Evolutionary conservation across 92 coral and sea anemone genomes (phyloP), one percentile per base, ranked within the genome.

Genomic region (Pocillopora meandrina): DNA sequence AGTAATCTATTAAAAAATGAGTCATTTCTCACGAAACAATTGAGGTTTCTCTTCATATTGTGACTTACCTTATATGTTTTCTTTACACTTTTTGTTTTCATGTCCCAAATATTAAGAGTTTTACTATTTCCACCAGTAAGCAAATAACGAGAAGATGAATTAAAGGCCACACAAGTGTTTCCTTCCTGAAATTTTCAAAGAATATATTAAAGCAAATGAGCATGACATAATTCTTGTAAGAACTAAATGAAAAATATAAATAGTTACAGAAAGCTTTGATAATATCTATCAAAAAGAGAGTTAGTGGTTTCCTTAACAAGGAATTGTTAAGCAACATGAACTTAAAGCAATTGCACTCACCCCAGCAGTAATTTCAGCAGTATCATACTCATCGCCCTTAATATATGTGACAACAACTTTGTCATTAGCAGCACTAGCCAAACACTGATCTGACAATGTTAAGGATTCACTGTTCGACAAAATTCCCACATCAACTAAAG

Each of bases 141-240:
- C 74, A 96, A 86, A 88, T 92, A 95, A 9, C 99, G 92, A 21
- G 99, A 96, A 35, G 95, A 84, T n/a, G 99, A 96, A 76, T 92
- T 94, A 78, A 96, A 96, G 8, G 99, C 94, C 5, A 95, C 94
- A 88, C 99, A 96, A 6, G 97, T 87, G 76, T 96, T 92, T 66
- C 92, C 91, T 72, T 94, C 99, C 99, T 96, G 71, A 34, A 82
- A 83, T 56, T 49, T 42, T 66, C 20, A 59, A 18, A 60, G 15
- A 59, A 65, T 42, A 31, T 59, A 47, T 2, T 70, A 9, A 10
- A 31, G 17, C 33, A 31, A 34, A 59, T n/a, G 1, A 74, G 18
- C 71, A 70, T 12, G 12, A 10, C 26, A 55, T n/a, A 76, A 2
- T 55, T 76, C 23, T 58, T 34, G 18, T 52, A 3, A 42, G 8